Base-by-base conservation (phyloP, 2,888 invertebrate genomes). In the Eupelmus urozonus region DNA sequence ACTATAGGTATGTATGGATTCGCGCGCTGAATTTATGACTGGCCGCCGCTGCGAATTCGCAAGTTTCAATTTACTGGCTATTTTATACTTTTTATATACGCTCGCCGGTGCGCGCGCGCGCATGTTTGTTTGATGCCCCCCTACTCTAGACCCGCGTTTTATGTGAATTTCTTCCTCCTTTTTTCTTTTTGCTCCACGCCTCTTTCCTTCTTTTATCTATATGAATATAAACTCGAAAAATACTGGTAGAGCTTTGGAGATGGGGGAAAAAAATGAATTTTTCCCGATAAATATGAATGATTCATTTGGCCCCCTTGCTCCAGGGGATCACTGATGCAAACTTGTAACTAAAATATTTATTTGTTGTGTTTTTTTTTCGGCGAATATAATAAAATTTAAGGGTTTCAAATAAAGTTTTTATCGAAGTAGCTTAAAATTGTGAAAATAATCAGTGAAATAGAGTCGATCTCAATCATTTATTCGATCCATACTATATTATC, bases 51-150 rank as follows among this genome's bases (percentile, higher is more conserved):
- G 23, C 55, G 59, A 40, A 25, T 51, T 42, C 60, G 51, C 23
- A 45, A 57, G 27, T 57, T 73, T 73, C 65, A 59, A 57, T 73
- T 73, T 73, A 34, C 65, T 34, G 45, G 16, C 42, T 27, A n/a
- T 63, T 27, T 55, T 63, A 23, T 23, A n/a, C 62, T 40, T 60
- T 69, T 57, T 45, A 16, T 2, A 3, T 25, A 1, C 42, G 49
- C 18, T 13, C 9, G 13, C n/a, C 23, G n/a, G 11, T 25, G 1
- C 42, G 49, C 18, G 18, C 9, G 13, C n/a, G 34, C 55, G 11
- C n/a, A 72, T 62, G 63, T 63, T 63, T 63, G 42, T 72, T 72
- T 55, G 27, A 63, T 55, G 34, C 25, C 18, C 45, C 16, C 45
- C 20, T 49, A 49, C 23, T n/a, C n/a, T 1, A 9, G 29, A 16